phyloP scores from a whole-genome alignment of 1,140 invertebrate species.

The Pseudachorutes palmiensis region DNA sequence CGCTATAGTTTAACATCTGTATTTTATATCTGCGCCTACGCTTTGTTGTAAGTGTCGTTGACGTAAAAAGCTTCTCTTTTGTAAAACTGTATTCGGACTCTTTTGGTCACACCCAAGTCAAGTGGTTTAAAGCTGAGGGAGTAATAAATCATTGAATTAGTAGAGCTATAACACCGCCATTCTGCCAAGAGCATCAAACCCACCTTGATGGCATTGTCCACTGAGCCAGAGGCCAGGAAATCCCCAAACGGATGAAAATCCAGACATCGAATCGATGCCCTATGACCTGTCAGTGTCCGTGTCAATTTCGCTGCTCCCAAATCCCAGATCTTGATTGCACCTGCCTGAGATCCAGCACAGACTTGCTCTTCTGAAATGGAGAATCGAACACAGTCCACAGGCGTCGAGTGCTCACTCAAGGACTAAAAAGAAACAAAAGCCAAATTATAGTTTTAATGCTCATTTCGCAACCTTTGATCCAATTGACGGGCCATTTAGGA shows the following conservation, averaged over 20 bases:
- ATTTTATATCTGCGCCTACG: too few species aligned
- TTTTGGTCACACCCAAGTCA: too few species aligned
- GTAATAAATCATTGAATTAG: too few species aligned
- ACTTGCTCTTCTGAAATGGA: constrained; percentile 89
- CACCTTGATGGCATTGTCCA: constrained; percentile 78
- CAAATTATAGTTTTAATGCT: constrained; percentile 7
- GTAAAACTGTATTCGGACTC: too few species aligned
- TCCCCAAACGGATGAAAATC: constrained; percentile 97
- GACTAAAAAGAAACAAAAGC: constrained; percentile 54
- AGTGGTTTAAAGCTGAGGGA: too few species aligned
- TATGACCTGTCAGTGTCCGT: constrained; percentile 86
- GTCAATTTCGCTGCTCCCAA: constrained; percentile 85
- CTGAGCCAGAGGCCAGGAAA: constrained; percentile 83
- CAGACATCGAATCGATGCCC: constrained; percentile 75
- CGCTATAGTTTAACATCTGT: too few species aligned
- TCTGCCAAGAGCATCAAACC: background rate
- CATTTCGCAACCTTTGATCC: background rate
- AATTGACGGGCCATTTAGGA: background rate
- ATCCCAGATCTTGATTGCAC: constrained; percentile 93
- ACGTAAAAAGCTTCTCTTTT: too few species aligned
- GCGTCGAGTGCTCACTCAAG: constrained; percentile 81
- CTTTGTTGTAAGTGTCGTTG: too few species aligned
- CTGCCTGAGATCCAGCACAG: constrained; percentile 85
- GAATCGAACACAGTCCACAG: constrained; percentile 90
- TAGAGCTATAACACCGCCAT: too few species aligned